Conservation (phyloP, 2,797 vertebrate species). For the Helarctos malayanus region DNA sequence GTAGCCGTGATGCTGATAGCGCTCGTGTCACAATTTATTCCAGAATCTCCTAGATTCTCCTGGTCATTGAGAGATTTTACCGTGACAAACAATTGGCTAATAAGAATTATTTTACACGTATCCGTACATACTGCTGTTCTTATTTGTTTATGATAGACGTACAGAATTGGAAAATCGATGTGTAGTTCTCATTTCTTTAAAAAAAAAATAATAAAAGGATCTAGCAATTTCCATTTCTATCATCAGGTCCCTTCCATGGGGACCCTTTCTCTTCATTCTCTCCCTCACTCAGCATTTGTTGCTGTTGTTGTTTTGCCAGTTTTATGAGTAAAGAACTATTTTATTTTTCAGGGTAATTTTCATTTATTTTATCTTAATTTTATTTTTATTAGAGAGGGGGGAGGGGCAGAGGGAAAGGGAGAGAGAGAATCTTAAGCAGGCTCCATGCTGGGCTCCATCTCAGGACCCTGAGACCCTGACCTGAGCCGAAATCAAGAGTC, state of each 20-base stretch:
- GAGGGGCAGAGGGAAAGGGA: not conserved
- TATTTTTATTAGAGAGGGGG: not conserved
- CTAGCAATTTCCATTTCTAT: not conserved
- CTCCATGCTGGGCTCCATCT: not conserved
- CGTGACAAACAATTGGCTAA: not conserved
- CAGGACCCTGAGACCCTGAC: not conserved
- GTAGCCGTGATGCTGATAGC: not conserved
- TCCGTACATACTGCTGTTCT: not conserved
- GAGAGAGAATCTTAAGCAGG: not conserved
- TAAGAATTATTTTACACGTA: not conserved
- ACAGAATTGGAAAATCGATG: not conserved
- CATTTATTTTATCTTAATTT: no score
- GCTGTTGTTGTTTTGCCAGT: not conserved
- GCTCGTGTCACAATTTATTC: not conserved
- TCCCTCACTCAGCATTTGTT: not conserved
- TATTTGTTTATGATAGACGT: not conserved
- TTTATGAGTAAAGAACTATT: not conserved
- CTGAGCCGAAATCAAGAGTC: not conserved
- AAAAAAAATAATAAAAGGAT: not conserved
- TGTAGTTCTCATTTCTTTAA: not conserved
- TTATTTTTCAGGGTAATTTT: not conserved
- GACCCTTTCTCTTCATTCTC: not conserved
- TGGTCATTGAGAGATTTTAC: not conserved
- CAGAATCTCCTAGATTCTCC: not conserved
- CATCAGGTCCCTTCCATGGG: not conserved